These are phyloP conservation scores for Hydra vulgaris DNA, from an alignment of 30 jellyfish, hydroid and myxozoan genomes.

Conservation along the genomic window DNA sequence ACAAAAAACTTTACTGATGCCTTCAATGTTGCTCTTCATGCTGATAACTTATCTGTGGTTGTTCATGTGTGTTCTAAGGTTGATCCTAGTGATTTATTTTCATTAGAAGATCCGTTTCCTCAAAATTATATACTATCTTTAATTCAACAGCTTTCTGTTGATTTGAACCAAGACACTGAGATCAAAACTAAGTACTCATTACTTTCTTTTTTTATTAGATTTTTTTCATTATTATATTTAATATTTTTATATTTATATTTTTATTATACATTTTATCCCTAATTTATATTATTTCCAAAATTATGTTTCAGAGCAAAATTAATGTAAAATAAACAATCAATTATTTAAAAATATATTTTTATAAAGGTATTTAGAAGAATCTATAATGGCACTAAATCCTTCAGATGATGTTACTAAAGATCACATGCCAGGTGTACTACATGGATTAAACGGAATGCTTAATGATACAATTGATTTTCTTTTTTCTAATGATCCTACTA, in stretches of 20 bases:
- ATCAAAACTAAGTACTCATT: constrained; percentile 47
- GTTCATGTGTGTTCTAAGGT: constrained; percentile 47
- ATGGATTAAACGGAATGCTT: constrained; percentile 35
- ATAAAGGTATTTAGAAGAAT: constrained; percentile 35
- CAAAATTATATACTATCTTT: constrained; percentile 66
- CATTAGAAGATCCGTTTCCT: constrained; percentile 16
- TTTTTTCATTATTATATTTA: background rate
- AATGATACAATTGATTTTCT: constrained; percentile 19
- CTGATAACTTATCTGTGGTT: constrained; percentile 48
- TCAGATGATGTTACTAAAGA: constrained; percentile 50
- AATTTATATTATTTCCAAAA: no score
- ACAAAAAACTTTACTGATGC: constrained; percentile 41
- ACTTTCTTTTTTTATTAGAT: background rate
- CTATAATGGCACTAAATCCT: constrained; percentile 42
- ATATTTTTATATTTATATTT: no score
- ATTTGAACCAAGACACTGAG: constrained; percentile 51
- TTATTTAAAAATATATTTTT: no score
- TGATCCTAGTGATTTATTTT: constrained; percentile 59
- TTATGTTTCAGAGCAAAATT: no score
- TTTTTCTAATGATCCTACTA: constrained; percentile 8
- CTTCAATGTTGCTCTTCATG: constrained; percentile 53
- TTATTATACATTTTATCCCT: no score
- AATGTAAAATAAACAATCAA: background rate
- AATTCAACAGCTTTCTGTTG: constrained; percentile 69
- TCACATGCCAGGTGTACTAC: constrained; percentile 58